Evolutionary conservation across 2,888 invertebrate species (phyloP).

Genomic region (Athalia cordata): DNA sequence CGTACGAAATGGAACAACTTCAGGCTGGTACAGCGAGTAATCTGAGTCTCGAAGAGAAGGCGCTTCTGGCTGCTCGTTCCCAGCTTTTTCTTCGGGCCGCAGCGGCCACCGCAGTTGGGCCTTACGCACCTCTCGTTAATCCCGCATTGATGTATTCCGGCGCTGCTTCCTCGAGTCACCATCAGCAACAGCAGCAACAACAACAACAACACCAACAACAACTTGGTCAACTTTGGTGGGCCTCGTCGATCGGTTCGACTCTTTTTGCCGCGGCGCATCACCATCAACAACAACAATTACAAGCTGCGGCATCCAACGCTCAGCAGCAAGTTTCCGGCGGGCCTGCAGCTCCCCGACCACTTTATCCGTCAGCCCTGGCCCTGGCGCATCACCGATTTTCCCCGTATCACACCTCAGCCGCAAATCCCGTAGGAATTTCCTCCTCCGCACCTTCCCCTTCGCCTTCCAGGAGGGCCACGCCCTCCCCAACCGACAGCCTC

Average conservation of each 20-base stretch:
- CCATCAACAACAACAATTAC: slow-evolving; percentile 62
- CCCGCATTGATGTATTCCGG: slow-evolving; percentile 74
- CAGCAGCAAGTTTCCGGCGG: slow-evolving; percentile 52
- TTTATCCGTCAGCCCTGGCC: slow-evolving; percentile 68
- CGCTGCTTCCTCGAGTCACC: slow-evolving; percentile 63
- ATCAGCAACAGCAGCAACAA: slow-evolving; percentile 60
- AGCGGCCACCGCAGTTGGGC: slow-evolving; percentile 78
- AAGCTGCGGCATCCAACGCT: slow-evolving; percentile 36
- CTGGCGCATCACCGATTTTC: slow-evolving; percentile 72
- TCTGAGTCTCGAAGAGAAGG: slow-evolving; percentile 85
- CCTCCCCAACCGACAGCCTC: slow-evolving; percentile 71
- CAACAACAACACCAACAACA: slow-evolving; percentile 62
- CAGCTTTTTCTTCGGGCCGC: slow-evolving; percentile 84
- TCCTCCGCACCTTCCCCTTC: slow-evolving; percentile 66
- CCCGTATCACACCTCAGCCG: slow-evolving; percentile 69
- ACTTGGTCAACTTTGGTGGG: slow-evolving; percentile 69
- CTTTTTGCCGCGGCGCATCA: slow-evolving; percentile 75
- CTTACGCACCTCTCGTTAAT: slow-evolving; percentile 75
- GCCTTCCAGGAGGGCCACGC: slow-evolving; percentile 67
- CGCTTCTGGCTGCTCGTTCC: slow-evolving; percentile 84
- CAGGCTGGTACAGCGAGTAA: slow-evolving; percentile 78
- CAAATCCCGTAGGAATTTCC: slow-evolving; percentile 63
- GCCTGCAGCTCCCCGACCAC: slow-evolving; percentile 68
- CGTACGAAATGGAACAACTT: slow-evolving; percentile 80
- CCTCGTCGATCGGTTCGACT: slow-evolving; percentile 69